Evolutionary conservation across 2,797 vertebrate genomes (phyloP), one percentile per base, ranked within the genome.

Genomic region (Chelidonichthys spinosus): DNA sequence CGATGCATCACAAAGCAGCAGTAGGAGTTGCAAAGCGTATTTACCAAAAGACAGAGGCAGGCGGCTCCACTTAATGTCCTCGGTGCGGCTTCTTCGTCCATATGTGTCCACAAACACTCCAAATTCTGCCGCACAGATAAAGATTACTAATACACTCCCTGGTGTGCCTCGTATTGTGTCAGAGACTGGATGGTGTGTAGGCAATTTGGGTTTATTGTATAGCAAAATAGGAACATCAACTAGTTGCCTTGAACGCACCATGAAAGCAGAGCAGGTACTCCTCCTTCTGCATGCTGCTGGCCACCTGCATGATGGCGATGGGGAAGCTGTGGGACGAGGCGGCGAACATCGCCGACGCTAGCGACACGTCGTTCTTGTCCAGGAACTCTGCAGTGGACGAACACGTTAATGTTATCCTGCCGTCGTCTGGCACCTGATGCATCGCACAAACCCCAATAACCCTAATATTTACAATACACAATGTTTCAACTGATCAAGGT

Each of bases 61-160:
- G n/a, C 98, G 96, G 72, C 97, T 99, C 98, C 98, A 99, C 82
- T 98, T 99, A 84, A 99, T 95, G 89, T 99, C 98, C 0, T 99
- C 97, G 0, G 94, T 97, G 87, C 98, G 96, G 87, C 97, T 99
- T 65, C 97, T 95, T 74, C 98, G 96, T 77, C 98, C 98, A 0
- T 98, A 99, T 6, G 96, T 96, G 85, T 99, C 98, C 92, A 99
- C 98, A 74, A 99, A 99, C 85, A 99, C 96, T 36, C 97, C 98
- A 62, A 99, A 99, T 90, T 99, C 98, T 99, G 62, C 37, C 42
- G 49, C 35, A 65, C 2, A 25, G 32, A 77, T 0, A 53, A 36
- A 55, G 7, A 1, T 49, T 13, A 46, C 1, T 18, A 25, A 6
- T 25, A 25, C 42, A 10, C 13, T 37, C 13, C 2, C 10, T 13